Percentiles rank a stretch among this genome's conserved stretches.
These are phyloP conservation scores for Tyria jacobaeae DNA, from an alignment of 2,888 invertebrate species.

Conservation along the genomic window DNA sequence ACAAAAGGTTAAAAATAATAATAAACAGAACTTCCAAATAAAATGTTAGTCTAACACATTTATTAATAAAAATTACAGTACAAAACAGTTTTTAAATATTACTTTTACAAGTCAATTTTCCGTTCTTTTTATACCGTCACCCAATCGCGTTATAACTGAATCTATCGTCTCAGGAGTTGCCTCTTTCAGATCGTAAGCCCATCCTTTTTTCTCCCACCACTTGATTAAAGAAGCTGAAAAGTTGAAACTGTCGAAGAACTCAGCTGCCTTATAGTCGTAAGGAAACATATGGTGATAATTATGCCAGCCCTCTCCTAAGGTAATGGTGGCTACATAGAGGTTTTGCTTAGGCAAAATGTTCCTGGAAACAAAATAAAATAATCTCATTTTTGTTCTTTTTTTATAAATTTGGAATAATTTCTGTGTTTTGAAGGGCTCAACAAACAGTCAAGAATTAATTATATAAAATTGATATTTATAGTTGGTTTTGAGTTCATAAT, in stretches of 20 bases:
- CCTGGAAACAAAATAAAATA: constrained; percentile 69
- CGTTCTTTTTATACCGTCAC: background rate
- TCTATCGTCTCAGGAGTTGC: constrained; percentile 73
- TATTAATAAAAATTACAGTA: too few species aligned
- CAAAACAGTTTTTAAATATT: too few species aligned
- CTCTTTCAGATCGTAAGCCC: constrained; percentile 88
- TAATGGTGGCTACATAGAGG: constrained; percentile 89
- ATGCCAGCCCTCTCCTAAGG: constrained; percentile 95
- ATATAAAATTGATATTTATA: too few species aligned
- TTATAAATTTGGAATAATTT: background rate
- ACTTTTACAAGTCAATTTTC: background rate
- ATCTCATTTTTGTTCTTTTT: background rate
- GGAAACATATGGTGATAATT: constrained; percentile 97
- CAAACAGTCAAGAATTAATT: too few species aligned
- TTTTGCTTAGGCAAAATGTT: constrained; percentile 93
- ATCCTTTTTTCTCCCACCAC: constrained; percentile 85
- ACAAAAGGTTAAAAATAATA: too few species aligned
- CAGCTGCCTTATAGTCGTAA: constrained; percentile 97
- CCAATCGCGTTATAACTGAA: background rate
- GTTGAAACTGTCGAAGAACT: constrained; percentile 89
- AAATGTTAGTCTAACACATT: too few species aligned
- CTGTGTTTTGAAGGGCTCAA: too few species aligned
- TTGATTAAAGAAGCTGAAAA: constrained; percentile 88
- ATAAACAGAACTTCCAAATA: too few species aligned
- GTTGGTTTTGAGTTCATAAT: too few species aligned